Percentiles rank a stretch among this genome's conserved stretches.
These are phyloP conservation scores for Muschampia staudingeri DNA, from an alignment of 2,888 invertebrate genomes.

Conservation along the genomic window DNA sequence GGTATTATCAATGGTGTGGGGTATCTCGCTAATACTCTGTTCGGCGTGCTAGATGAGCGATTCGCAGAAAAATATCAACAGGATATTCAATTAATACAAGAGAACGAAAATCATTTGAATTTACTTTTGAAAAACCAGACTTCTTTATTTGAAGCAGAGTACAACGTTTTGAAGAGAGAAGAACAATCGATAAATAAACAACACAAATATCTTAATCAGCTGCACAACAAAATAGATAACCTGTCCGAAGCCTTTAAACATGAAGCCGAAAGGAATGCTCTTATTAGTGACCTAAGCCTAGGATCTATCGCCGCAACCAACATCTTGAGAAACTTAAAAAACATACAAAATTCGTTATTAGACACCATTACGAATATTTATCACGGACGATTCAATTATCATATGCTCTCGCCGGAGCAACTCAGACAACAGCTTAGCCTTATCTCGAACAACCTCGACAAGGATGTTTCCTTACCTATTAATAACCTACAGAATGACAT, in stretches of 20 bases:
- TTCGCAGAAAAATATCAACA: slow-evolving; percentile 59
- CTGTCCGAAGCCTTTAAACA: slow-evolving; percentile 25
- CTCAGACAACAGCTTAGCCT: too few species aligned
- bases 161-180: slow-evolving; percentile 30
- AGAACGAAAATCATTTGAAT: slow-evolving; percentile 36
- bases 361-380: too few species aligned
- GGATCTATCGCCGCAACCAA: too few species aligned
- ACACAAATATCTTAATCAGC: slow-evolving; percentile 31
- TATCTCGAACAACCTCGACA: too few species aligned
- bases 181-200: slow-evolving; percentile 38
- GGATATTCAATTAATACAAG: slow-evolving; percentile 34
- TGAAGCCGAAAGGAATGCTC: slow-evolving; percentile 22
- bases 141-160: slow-evolving; percentile 32
- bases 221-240: slow-evolving; percentile 27
- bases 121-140: slow-evolving; percentile 38
- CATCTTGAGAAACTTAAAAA: too few species aligned
- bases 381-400: too few species aligned
- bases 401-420: too few species aligned
- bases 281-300: too few species aligned
- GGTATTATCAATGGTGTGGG: slow-evolving; percentile 44
- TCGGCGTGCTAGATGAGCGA: slow-evolving; percentile 61
- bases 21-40: slow-evolving; percentile 52
- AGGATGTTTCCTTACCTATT: too few species aligned
- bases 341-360: too few species aligned
- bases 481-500: too few species aligned